phyloP scores from a whole-genome alignment of 2,888 invertebrate species.

The Itoplectis maculator region DNA sequence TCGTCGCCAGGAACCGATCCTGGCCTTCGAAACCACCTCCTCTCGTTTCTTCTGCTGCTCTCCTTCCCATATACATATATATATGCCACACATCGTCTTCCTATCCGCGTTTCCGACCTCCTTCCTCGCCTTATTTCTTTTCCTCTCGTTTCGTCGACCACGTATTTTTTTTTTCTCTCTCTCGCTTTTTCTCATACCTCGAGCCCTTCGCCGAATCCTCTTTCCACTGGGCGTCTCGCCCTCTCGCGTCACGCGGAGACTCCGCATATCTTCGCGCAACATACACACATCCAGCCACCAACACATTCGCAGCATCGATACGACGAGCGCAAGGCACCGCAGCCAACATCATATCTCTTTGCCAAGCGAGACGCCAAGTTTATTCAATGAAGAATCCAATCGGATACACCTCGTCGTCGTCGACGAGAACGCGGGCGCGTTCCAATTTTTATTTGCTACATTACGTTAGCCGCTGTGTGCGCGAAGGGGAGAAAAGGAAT shows the following conservation, averaged over 20 bases:
- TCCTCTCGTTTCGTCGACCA: constrained; percentile 24
- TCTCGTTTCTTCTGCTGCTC: constrained; percentile 21
- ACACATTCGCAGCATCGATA: background rate
- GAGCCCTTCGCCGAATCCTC: constrained; percentile 23
- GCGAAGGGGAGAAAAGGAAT: background rate
- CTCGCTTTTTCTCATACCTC: background rate
- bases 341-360: constrained; percentile 60
- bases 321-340: constrained; percentile 32
- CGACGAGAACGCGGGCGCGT: constrained; percentile 13
- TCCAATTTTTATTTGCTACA: constrained; percentile 55
- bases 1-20: constrained; percentile 68
- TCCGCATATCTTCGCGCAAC: constrained; percentile 20
- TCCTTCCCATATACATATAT: constrained; percentile 21
- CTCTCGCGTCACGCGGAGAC: constrained; percentile 24
- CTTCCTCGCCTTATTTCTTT: constrained; percentile 28
- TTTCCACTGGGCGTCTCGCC: constrained; percentile 15
- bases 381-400: constrained; percentile 65
- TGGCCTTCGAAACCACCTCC: constrained; percentile 56
- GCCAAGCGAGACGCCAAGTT: constrained; percentile 55
- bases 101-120: constrained; percentile 35
- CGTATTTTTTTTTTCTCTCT: constrained; percentile 22
- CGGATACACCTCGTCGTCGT: constrained; percentile 53
- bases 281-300: background rate
- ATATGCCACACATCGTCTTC: constrained; percentile 34
- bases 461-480: constrained; percentile 17